A percentile compares a stretch with the other conserved stretches of the same genome.
These are phyloP conservation scores for Rhyacichthys aspro DNA, from an alignment of 2,797 vertebrate genomes.

Conservation along the genomic window DNA sequence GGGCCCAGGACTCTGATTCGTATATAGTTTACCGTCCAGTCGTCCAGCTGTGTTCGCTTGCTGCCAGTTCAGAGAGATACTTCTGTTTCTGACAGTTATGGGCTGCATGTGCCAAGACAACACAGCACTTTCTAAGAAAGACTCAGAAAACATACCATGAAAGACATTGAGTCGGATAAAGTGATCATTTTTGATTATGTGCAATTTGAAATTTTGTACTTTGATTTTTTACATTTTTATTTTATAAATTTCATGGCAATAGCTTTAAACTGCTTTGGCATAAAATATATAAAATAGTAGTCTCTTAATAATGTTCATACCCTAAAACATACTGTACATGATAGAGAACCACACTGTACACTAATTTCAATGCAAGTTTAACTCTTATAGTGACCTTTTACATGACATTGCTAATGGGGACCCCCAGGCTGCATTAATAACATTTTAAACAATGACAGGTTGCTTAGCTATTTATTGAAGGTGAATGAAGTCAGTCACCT, in stretches of 20 bases:
- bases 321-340: too few relatives aligned
- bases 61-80: background rate
- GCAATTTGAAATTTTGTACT: too few relatives aligned
- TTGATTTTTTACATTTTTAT: too few relatives aligned
- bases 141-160: background rate
- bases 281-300: too few relatives aligned
- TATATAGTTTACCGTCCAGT: constrained; percentile 10
- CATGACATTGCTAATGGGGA: constrained; percentile 26
- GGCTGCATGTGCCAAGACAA: background rate
- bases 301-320: too few relatives aligned
- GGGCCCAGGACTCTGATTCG: constrained; percentile 35
- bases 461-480: constrained; percentile 54
- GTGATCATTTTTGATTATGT: too few relatives aligned
- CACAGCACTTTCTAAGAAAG: constrained; percentile 36
- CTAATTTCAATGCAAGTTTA: background rate
- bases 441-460: constrained; percentile 24
- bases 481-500: constrained; percentile 33
- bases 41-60: constrained; percentile 40
- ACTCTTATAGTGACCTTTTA: constrained; percentile 54
- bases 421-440: constrained; percentile 24
- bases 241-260: too few relatives aligned
- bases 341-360: too few relatives aligned
- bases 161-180: too few relatives aligned
- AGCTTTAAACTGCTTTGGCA: too few relatives aligned
- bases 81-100: constrained; percentile 11